Percentiles rank a stretch among this genome's conserved stretches.
Conservation (phyloP, 2,797 vertebrate genomes). For the Jordanella pulchra region DNA sequence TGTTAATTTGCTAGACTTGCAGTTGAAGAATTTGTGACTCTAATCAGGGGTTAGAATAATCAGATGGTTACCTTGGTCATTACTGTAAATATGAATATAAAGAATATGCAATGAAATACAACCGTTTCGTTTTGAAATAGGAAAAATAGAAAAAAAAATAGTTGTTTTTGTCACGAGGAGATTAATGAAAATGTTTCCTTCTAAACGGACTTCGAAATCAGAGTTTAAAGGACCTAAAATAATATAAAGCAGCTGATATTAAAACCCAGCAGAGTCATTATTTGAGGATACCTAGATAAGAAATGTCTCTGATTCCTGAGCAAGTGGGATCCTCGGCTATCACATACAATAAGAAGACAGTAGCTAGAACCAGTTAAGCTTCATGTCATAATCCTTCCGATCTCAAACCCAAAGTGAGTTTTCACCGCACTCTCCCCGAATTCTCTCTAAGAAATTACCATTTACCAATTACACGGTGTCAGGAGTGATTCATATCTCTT, state of each 20-base stretch:
- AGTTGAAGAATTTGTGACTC: slow-evolving; percentile 62
- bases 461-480: slow-evolving; percentile 80
- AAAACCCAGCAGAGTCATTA: slow-evolving; percentile 65
- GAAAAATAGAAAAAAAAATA: slow-evolving; percentile 5
- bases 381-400: slow-evolving; percentile 73
- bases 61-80: slow-evolving; percentile 19
- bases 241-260: slow-evolving; percentile 55
- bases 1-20: slow-evolving; percentile 58
- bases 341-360: slow-evolving; percentile 65
- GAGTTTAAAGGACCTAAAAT: slow-evolving; percentile 50
- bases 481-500: slow-evolving; percentile 77
- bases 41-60: slow-evolving; percentile 55
- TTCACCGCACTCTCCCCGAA: slow-evolving; percentile 62
- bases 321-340: slow-evolving; percentile 61
- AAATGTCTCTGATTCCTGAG: slow-evolving; percentile 54
- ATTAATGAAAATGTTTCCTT: slow-evolving; percentile 51
- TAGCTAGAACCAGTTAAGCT: slow-evolving; percentile 67
- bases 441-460: slow-evolving; percentile 78
- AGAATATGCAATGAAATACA: slow-evolving; percentile 1
- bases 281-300: slow-evolving; percentile 65
- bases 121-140: neutral
- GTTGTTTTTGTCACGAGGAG: slow-evolving; percentile 25
- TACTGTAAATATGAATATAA: slow-evolving; percentile 1
- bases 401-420: slow-evolving; percentile 69
- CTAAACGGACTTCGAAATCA: slow-evolving; percentile 36